Base-by-base conservation (phyloP, 2,888 invertebrate genomes). In the Apodemia zela region DNA sequence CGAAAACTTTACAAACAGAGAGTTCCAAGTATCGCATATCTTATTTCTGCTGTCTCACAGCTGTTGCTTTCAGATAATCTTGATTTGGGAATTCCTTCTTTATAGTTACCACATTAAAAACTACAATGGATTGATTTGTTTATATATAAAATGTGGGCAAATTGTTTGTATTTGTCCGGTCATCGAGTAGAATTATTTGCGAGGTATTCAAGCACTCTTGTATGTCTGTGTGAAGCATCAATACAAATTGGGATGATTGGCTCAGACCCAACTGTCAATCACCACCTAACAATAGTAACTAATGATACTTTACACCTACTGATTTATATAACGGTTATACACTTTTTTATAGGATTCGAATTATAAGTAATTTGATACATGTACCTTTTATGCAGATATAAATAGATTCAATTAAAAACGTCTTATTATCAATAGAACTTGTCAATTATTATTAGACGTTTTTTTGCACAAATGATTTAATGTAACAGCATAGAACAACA, bases 191-290 rank as follows among this genome's bases (percentile, higher is more conserved):
- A 71, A 71, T 71, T 70, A 72, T 72, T 73, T 75, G 77, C 76
- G 74, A 74, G 74, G 71, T 71, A 68, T 69, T 73, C 72, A 65
- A 84, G 79, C 78, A 78, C 75, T 75, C 78, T 72, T 73, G 67
- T 70, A 66, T 72, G 68, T 72, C 66, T 49, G 65, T 73, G 78
- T 73, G 75, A 73, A 76, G 74, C 75, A 75, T 79, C 77, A 72
- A 72, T 77, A 87, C 82, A 85, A 85, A 85, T 85, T 87, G 81
- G 78, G 76, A 75, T 78, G 80, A 78, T 80, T 81, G 80, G 73
- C 74, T 75, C 77, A 75, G 74, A 75, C 77, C 78, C 72, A 72
- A 63, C 76, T 75, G 79, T 79, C 80, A 76, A 75, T 78, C 78
- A 78, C 62, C 63, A 65, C 63, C 65, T 61, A 66, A 75, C 74